Base-by-base conservation (phyloP, 2,888 invertebrate species). In the Ceramica pisi region DNA sequence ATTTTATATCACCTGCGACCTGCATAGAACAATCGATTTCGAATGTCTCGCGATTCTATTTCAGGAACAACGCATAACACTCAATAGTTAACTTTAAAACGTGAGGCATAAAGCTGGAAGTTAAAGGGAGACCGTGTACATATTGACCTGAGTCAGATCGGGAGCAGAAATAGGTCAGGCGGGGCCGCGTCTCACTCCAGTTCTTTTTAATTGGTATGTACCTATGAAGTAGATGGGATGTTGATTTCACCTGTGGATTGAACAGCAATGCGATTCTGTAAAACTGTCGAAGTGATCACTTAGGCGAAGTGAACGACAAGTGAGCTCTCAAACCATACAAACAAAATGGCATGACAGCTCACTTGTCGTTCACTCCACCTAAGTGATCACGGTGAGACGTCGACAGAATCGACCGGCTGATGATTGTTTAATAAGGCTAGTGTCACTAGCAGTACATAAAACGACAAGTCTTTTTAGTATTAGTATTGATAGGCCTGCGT, bases 151-250 rank as follows among this genome's bases (percentile, higher is more conserved):
- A 87, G 85, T 65, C 84, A 88, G 87, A 89, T 89, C 86, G 90
- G 87, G 86, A 87, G 84, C 86, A 89, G 90, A 94, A 94, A 94
- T 94, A 88, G 94, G 94, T 94, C 94, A 93, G 86, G 80, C 84
- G 87, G 86, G 91, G 93, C 92, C 89, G 89, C 87, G 89, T 92
- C 90, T 90, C 91, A 87, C 90, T 90, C 89, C 89, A 88, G 86
- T 92, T 91, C 90, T 89, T 92, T 90, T 93, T 93, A 92, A 93
- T 91, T 90, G 87, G 83, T 86, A 80, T 85, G 82, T 82, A 80
- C 80, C 77, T 78, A 71, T 35, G 75, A 77, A 77, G 35, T 62
- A 55, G 10, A 80, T 83, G 77, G 66, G 71, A 66, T 67, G 81
- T 81, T 69, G 67, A 67, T 81, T 66, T 81, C 86, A 90, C 86